phyloP scores from a whole-genome alignment of 2,888 invertebrate genomes.

The Apantesis nais region DNA sequence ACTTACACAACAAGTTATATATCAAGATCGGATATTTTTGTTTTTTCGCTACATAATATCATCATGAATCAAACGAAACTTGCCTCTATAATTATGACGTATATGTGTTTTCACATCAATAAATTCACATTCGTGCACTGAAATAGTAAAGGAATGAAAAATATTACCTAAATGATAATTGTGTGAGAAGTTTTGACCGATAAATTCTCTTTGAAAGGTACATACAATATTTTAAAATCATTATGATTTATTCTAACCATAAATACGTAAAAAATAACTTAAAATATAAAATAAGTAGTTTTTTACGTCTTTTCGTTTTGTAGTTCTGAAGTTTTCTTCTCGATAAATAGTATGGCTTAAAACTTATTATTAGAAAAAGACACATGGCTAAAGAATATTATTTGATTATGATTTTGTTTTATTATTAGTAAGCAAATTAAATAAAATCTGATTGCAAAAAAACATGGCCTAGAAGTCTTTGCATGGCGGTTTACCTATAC shows the following conservation, averaged over 20 bases:
- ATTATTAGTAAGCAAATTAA: too few relatives aligned
- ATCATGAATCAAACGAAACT: constrained; percentile 55
- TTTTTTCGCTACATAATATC: constrained; percentile 47
- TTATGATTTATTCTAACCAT: too few relatives aligned
- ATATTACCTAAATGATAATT: constrained; percentile 52
- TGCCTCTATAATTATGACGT: constrained; percentile 60
- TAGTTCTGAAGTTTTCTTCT: not conserved
- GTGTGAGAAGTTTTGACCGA: constrained; percentile 3
- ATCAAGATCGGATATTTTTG: constrained; percentile 36
- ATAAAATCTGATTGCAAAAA: too few relatives aligned
- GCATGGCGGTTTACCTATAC: too few relatives aligned
- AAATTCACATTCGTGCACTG: constrained; percentile 73
- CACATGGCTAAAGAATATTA: too few relatives aligned
- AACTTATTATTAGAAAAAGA: not conserved
- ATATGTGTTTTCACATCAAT: constrained; percentile 59
- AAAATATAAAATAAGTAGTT: too few relatives aligned
- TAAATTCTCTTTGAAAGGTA: not conserved
- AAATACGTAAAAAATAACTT: too few relatives aligned
- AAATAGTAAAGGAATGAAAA: constrained; percentile 75
- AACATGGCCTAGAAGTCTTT: too few relatives aligned
- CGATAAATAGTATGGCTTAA: not conserved
- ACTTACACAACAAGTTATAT: constrained; percentile 46
- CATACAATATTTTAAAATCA: too few relatives aligned
- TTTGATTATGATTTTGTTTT: too few relatives aligned
- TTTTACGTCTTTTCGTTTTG: too few relatives aligned